Conservation (phyloP, 2,113 vertebrate genomes). For the Tetraodon nigroviridis region DNA sequence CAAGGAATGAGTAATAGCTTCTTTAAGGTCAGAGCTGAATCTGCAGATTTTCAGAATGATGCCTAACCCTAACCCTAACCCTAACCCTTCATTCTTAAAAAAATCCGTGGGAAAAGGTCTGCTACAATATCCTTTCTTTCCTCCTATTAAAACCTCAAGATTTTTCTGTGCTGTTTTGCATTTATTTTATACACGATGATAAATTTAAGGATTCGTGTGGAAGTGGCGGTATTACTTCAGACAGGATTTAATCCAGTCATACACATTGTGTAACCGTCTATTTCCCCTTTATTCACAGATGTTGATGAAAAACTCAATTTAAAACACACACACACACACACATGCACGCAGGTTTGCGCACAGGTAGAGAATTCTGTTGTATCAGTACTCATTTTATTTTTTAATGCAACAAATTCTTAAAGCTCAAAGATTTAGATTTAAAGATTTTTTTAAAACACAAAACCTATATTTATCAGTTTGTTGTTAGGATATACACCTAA, state of each 20-base stretch:
- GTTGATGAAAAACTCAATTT: constrained; percentile 19
- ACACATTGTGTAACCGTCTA: constrained; percentile 6
- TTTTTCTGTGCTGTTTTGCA: no score
- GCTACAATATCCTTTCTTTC: no score
- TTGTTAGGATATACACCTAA: constrained; percentile 34
- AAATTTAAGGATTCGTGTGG: constrained; percentile 17
- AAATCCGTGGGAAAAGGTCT: no score
- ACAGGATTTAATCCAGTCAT: constrained; percentile 10
- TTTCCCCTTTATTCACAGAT: constrained; percentile 29
- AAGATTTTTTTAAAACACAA: constrained; percentile 27
- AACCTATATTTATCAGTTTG: constrained; percentile 12
- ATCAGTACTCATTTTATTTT: constrained; percentile 17
- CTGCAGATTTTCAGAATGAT: background rate
- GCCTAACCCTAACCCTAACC: no score
- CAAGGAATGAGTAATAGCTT: constrained; percentile 38
- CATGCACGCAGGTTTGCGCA: constrained; percentile 11
- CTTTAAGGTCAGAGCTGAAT: constrained; percentile 1
- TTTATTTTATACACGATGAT: no score
- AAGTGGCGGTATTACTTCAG: constrained; percentile 8
- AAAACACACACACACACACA: constrained; percentile 4
- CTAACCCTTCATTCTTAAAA: no score
- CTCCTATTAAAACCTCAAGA: no score
- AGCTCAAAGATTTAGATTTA: constrained; percentile 24
- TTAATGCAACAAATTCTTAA: constrained; percentile 41
- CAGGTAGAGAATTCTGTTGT: constrained; percentile 8